Percentiles rank a stretch among this genome's conserved stretches.
These are phyloP conservation scores for Phalacrocorax pelagicus DNA, from an alignment of 2,113 vertebrate genomes.

Conservation along the genomic window DNA sequence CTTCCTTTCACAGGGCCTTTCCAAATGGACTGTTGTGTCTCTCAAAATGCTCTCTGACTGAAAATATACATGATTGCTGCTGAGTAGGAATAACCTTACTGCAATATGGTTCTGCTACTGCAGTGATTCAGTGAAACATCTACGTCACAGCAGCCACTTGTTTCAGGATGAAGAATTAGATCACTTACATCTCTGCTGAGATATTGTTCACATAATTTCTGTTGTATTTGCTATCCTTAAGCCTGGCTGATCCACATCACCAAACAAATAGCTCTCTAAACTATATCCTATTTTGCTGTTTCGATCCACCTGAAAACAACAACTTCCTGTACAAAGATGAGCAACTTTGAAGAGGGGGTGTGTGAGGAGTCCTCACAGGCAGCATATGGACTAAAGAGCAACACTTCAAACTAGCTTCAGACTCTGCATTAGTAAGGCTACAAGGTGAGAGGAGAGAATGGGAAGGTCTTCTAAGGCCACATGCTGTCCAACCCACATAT, in stretches of 20 bases:
- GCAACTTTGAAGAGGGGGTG: background rate
- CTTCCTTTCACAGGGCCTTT: background rate
- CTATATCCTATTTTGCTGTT: background rate
- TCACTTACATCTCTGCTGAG: background rate
- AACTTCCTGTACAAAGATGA: background rate
- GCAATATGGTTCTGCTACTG: background rate
- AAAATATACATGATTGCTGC: background rate
- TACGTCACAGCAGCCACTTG: background rate
- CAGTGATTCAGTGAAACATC: background rate
- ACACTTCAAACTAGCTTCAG: background rate
- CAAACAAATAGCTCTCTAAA: background rate
- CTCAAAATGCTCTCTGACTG: background rate
- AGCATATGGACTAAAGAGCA: background rate
- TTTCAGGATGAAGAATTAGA: background rate
- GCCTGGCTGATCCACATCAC: background rate
- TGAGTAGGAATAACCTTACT: background rate
- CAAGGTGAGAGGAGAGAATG: background rate
- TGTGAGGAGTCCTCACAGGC: background rate
- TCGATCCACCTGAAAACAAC: background rate
- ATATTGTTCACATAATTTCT: background rate
- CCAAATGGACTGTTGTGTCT: background rate
- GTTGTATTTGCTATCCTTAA: background rate
- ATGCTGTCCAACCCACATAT: background rate
- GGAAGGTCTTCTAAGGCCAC: background rate
- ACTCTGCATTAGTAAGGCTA: background rate